Evolutionary conservation across 2,888 invertebrate genomes (phyloP).

Genomic region (Pteria penguin): DNA sequence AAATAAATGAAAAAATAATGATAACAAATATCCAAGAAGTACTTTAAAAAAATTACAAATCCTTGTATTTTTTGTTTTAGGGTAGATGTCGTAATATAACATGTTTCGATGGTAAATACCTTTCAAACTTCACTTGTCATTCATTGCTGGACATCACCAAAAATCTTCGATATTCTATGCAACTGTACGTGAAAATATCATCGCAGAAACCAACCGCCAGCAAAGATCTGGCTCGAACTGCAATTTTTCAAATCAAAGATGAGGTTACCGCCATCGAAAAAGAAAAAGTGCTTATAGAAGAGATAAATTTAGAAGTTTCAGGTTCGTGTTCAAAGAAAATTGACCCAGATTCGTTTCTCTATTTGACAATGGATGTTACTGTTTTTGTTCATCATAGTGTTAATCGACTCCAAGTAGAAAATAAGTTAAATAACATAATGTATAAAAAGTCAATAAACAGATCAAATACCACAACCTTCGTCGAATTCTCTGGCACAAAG

Average conservation of each 20-base stretch:
- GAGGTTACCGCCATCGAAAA: neutral
- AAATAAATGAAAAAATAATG: too few relatives aligned
- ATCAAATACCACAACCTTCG: neutral
- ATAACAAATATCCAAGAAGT: too few relatives aligned
- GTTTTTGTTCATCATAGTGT: neutral
- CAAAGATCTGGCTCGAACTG: neutral
- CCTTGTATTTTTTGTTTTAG: neutral
- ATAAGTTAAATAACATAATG: neutral
- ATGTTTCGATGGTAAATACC: neutral
- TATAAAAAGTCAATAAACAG: too few relatives aligned
- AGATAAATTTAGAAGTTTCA: neutral
- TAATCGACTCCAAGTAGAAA: neutral
- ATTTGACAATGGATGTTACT: neutral
- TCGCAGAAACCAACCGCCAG: neutral
- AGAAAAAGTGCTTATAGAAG: neutral
- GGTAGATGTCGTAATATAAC: neutral
- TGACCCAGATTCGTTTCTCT: neutral
- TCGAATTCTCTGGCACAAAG: neutral
- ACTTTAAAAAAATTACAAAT: too few relatives aligned
- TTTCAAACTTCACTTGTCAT: neutral
- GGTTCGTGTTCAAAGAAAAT: neutral
- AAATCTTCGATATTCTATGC: neutral
- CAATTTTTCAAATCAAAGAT: neutral
- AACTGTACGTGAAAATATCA: neutral
- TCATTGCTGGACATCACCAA: neutral